Evolutionary conservation across 2,888 invertebrate species (phyloP).

Genomic region (Dendrolimus pini): DNA sequence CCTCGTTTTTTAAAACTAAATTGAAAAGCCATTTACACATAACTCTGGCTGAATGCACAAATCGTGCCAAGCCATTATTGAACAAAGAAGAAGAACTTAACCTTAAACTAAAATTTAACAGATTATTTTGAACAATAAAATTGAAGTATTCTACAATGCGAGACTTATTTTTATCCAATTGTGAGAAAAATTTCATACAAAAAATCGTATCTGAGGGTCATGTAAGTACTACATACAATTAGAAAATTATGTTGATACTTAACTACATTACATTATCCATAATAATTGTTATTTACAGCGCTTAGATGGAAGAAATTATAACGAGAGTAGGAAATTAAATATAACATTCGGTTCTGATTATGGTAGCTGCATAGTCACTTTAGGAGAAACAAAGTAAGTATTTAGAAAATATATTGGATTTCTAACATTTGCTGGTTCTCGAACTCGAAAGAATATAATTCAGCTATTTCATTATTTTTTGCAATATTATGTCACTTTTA

Average conservation of each 20-base stretch:
- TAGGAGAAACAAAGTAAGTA: constrained; percentile 86
- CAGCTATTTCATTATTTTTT: too few species aligned
- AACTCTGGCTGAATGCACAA: too few species aligned
- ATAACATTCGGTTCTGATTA: constrained; percentile 89
- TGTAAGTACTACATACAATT: constrained; percentile 56
- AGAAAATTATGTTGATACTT: neutral
- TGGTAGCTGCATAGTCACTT: constrained; percentile 86
- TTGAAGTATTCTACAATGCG: constrained; percentile 62
- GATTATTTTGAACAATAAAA: too few species aligned
- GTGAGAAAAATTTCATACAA: constrained; percentile 82
- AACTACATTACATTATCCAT: neutral
- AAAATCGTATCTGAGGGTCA: constrained; percentile 79
- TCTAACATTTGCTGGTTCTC: too few species aligned
- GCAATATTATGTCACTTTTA: too few species aligned
- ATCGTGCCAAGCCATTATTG: too few species aligned
- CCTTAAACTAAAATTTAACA: too few species aligned
- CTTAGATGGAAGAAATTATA: constrained; percentile 85
- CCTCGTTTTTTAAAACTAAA: too few species aligned
- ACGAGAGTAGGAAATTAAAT: constrained; percentile 82
- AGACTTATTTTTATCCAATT: constrained; percentile 80
- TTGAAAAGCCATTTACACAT: too few species aligned
- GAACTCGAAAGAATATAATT: too few species aligned
- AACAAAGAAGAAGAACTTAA: too few species aligned
- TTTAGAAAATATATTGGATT: neutral
- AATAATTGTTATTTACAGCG: constrained; percentile 71